Percentiles rank a stretch among this genome's conserved stretches.
These are phyloP conservation scores for Mesaphorura yosii DNA, from an alignment of 1,140 invertebrate species.

Conservation along the genomic window DNA sequence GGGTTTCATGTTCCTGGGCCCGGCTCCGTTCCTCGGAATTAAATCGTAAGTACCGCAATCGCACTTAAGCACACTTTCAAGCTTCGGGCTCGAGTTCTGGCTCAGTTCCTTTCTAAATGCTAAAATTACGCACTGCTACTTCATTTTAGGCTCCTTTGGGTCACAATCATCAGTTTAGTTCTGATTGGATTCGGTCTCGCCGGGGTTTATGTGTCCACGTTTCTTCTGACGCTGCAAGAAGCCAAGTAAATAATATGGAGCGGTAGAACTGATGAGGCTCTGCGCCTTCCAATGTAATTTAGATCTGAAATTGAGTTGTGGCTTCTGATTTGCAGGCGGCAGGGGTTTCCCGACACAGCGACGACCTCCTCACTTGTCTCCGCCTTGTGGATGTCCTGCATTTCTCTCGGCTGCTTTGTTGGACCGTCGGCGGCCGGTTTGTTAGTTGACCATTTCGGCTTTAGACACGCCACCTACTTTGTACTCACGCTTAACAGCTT, in stretches of 20 bases:
- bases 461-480: slow-evolving; percentile 40
- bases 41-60: slow-evolving; percentile 38
- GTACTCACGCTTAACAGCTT: neutral
- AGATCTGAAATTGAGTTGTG: too few relatives aligned
- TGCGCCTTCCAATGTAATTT: too few relatives aligned
- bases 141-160: slow-evolving; percentile 47
- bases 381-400: slow-evolving; percentile 36
- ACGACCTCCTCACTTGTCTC: slow-evolving; percentile 39
- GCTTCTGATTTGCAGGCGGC: slow-evolving; percentile 20
- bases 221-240: neutral
- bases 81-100: too few relatives aligned
- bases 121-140: slow-evolving; percentile 32
- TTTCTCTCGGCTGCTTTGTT: slow-evolving; percentile 37
- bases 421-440: slow-evolving; percentile 46
- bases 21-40: slow-evolving; percentile 55
- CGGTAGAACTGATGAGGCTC: too few relatives aligned
- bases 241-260: neutral
- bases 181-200: slow-evolving; percentile 66
- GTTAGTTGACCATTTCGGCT: slow-evolving; percentile 60
- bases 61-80: neutral
- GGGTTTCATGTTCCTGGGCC: slow-evolving; percentile 60
- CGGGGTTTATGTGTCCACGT: slow-evolving; percentile 35
- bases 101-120: neutral
- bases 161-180: slow-evolving; percentile 55
- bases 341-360: slow-evolving; percentile 38